phyloP scores from a whole-genome alignment of 2,888 invertebrate species.

The Zhengitettix transpicula region DNA sequence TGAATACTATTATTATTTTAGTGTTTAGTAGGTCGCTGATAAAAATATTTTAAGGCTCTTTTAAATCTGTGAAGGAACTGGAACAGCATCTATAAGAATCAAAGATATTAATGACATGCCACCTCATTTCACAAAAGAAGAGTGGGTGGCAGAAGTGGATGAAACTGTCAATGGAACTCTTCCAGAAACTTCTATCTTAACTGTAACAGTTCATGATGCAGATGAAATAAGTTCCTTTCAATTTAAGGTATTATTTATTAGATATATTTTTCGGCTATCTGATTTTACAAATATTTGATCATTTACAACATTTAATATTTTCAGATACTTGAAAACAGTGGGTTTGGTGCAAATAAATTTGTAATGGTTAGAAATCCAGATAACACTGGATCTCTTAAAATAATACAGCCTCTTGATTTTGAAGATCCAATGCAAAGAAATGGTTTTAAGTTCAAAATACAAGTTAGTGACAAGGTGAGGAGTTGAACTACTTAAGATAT shows the following conservation, averaged over 20 bases:
- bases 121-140: constrained; percentile 32
- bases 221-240: constrained; percentile 31
- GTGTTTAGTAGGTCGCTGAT: too few relatives aligned
- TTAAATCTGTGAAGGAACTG: constrained; percentile 24
- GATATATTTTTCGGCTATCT: background rate
- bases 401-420: constrained; percentile 33
- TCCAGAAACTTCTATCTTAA: constrained; percentile 29
- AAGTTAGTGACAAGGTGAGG: constrained; percentile 21
- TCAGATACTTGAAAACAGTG: constrained; percentile 24
- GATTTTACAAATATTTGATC: background rate
- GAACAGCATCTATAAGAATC: constrained; percentile 33
- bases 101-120: constrained; percentile 41
- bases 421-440: constrained; percentile 31
- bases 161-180: constrained; percentile 29
- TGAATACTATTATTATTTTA: too few relatives aligned
- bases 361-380: constrained; percentile 30
- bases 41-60: too few relatives aligned
- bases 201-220: constrained; percentile 30
- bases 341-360: constrained; percentile 31
- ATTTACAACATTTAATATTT: background rate
- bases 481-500: too few relatives aligned
- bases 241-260: constrained; percentile 23
- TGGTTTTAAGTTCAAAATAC: constrained; percentile 32
- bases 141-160: constrained; percentile 31
- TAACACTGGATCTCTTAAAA: constrained; percentile 30